These are phyloP conservation scores for Aphelenchoides besseyi DNA, from an alignment of 1,140 invertebrate genomes.

Conservation along the genomic window DNA sequence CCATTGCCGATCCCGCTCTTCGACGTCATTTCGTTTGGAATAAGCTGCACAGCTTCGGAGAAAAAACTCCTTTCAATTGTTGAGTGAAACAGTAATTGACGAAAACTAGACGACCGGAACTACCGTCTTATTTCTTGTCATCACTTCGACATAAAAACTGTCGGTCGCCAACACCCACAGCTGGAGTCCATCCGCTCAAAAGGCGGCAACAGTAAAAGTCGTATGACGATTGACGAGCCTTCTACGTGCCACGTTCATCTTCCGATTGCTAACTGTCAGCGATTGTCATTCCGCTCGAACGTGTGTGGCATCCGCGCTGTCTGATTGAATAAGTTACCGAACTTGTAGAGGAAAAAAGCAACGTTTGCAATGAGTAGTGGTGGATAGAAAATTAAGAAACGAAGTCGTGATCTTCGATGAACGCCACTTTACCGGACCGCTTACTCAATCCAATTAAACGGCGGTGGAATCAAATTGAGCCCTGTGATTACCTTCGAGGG, in stretches of 20 bases:
- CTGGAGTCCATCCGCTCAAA: not conserved
- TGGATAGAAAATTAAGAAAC: no score
- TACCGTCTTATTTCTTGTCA: not conserved
- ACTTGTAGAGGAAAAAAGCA: no score
- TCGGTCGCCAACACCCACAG: no score
- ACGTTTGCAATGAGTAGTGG: no score
- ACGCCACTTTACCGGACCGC: not conserved
- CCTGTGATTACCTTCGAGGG: not conserved
- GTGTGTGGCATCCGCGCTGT: no score
- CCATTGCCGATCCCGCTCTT: not conserved
- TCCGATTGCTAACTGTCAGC: not conserved
- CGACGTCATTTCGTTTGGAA: not conserved
- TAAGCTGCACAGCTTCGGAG: no score
- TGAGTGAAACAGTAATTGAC: not conserved
- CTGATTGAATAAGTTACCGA: no score
- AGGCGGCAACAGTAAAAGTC: slow-evolving; percentile 2
- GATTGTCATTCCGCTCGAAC: no score
- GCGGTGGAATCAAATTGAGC: not conserved
- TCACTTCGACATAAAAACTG: no score
- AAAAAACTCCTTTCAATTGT: no score
- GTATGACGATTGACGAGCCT: not conserved
- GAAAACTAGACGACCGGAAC: not conserved
- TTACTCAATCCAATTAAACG: not conserved
- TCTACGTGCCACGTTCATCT: not conserved
- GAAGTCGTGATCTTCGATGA: no score